A percentile compares a stretch with the other conserved stretches of the same genome.
phyloP scores from a whole-genome alignment of 2,113 vertebrate genomes.

The Phocoena sinus region DNA sequence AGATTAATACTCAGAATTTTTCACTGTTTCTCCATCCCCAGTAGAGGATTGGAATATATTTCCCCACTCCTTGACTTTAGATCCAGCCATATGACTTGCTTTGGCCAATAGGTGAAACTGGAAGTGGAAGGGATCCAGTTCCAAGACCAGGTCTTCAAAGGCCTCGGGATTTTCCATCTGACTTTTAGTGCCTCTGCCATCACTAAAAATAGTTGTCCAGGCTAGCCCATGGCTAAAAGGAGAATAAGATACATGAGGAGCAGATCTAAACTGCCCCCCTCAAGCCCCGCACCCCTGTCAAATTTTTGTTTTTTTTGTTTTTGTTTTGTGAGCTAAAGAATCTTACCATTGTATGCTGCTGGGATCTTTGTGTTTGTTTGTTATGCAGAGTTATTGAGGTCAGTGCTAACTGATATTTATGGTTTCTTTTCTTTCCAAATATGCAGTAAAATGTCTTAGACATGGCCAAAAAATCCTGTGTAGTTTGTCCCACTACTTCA shows the following conservation, averaged over 20 bases:
- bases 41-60: neutral
- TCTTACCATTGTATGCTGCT: neutral
- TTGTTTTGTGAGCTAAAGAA: neutral
- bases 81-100: neutral
- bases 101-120: neutral
- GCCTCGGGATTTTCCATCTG: neutral
- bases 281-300: rapidly evolving
- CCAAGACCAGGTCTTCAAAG: neutral
- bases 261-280: neutral
- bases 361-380: neutral
- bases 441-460: neutral
- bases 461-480: neutral
- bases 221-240: neutral
- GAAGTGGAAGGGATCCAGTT: neutral
- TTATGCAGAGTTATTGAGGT: neutral
- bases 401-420: neutral
- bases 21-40: neutral
- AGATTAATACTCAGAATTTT: neutral
- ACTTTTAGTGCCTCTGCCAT: neutral
- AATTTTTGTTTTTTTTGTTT: neutral
- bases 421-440: neutral
- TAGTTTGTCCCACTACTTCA: neutral
- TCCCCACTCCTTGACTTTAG: neutral
- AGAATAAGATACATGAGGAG: neutral
- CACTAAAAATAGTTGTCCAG: neutral